Conservation (phyloP, 2,113 vertebrate species). For the Aldabrachelys gigantea region DNA sequence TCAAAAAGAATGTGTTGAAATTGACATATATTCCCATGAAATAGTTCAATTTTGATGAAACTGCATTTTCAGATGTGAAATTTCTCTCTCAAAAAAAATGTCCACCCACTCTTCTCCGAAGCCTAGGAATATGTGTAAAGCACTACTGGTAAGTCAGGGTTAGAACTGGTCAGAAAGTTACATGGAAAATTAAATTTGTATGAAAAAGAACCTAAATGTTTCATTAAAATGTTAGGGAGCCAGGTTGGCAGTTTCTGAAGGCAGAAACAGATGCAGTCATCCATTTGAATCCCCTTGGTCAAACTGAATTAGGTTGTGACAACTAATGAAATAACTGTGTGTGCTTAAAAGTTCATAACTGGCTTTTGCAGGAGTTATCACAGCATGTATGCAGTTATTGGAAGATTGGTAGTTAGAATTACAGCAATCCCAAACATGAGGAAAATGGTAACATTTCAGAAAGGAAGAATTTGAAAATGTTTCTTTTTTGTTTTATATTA, state of each 20-base stretch:
- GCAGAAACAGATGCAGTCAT: neutral
- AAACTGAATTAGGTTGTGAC: neutral
- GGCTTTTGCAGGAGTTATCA: neutral
- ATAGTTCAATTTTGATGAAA: neutral
- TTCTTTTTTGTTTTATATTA: neutral
- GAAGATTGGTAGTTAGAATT: neutral
- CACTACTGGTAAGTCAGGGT: neutral
- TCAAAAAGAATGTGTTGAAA: neutral
- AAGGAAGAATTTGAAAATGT: neutral
- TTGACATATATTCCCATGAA: neutral
- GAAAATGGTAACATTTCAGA: neutral
- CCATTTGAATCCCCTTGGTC: neutral
- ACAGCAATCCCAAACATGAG: neutral
- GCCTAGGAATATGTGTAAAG: neutral
- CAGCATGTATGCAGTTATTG: neutral
- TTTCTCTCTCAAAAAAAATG: neutral
- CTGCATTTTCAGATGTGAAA: neutral
- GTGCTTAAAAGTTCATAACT: neutral
- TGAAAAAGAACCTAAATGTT: neutral
- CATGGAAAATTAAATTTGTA: neutral
- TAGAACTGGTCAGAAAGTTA: neutral
- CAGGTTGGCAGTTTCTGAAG: neutral
- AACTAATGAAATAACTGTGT: neutral
- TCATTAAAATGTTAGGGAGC: neutral
- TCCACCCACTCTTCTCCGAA: neutral